These are phyloP conservation scores for Sebastes goodei DNA, from an alignment of 2,797 vertebrate genomes.

Conservation along the genomic window DNA sequence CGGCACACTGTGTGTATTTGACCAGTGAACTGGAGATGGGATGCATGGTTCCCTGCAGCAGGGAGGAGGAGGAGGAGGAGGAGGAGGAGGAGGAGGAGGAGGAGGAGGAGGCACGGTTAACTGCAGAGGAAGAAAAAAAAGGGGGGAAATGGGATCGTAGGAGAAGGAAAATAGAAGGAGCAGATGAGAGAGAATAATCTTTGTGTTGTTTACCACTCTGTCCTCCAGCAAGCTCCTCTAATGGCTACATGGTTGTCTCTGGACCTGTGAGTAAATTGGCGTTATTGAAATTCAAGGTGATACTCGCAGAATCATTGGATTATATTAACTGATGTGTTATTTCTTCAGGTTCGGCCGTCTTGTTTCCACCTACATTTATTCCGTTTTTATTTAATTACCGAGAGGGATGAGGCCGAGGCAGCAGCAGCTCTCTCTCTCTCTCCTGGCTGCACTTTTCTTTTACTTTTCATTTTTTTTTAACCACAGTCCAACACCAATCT, in stretches of 20 bases:
- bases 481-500: constrained; percentile 50
- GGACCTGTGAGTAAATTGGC: constrained; percentile 55
- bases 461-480: neutral
- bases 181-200: constrained; percentile 49
- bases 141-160: constrained; percentile 49
- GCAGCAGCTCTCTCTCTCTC: constrained; percentile 20
- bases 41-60: constrained; percentile 79
- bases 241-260: constrained; percentile 35
- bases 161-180: constrained; percentile 49
- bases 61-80: constrained; percentile 8
- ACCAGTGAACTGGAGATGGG: constrained; percentile 79
- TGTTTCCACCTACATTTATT: constrained; percentile 62
- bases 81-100: neutral
- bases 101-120: constrained; percentile 36
- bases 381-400: constrained; percentile 69
- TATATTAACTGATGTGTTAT: constrained; percentile 58
- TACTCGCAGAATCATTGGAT: constrained; percentile 50
- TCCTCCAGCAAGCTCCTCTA: constrained; percentile 25
- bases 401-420: constrained; percentile 33
- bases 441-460: neutral
- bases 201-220: constrained; percentile 44
- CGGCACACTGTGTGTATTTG: constrained; percentile 77
- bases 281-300: constrained; percentile 67
- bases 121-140: constrained; percentile 59
- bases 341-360: constrained; percentile 15